Conservation (phyloP, 2,888 invertebrate genomes). For the Clistopyga incitator region DNA sequence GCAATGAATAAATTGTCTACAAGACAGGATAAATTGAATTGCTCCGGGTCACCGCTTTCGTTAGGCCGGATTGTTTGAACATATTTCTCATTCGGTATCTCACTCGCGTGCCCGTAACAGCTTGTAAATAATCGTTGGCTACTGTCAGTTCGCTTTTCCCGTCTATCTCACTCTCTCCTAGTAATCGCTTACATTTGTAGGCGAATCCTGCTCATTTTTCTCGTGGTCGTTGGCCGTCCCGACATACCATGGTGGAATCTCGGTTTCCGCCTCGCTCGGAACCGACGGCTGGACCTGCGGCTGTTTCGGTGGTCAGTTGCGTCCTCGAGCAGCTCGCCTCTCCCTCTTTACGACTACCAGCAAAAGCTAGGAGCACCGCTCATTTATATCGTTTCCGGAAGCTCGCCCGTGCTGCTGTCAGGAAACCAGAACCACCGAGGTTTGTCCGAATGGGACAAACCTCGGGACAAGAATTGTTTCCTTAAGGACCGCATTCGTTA, state of each 20-base stretch:
- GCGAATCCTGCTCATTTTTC: conserved; percentile 65
- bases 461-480: conserved; percentile 38
- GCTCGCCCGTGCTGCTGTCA: conserved; percentile 18
- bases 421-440: neutral
- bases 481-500: conserved; percentile 19
- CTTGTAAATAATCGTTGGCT: conserved; percentile 59
- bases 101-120: conserved; percentile 46
- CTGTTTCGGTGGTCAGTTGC: conserved; percentile 38
- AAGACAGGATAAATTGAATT: conserved; percentile 44
- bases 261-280: conserved; percentile 32
- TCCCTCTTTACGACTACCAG: neutral
- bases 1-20: conserved; percentile 45
- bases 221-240: conserved; percentile 13
- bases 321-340: conserved; percentile 27
- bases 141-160: conserved; percentile 23
- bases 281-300: conserved; percentile 10
- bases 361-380: conserved; percentile 47
- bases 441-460: conserved; percentile 1
- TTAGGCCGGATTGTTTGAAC: conserved; percentile 2
- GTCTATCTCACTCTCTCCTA: conserved; percentile 26
- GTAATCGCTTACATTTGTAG: conserved; percentile 64
- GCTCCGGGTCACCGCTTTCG: conserved; percentile 9
- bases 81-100: conserved; percentile 44
- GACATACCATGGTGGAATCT: conserved; percentile 47
- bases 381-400: conserved; percentile 65